Conservation (phyloP, 2,797 vertebrate genomes). For the Brotula barbata region DNA sequence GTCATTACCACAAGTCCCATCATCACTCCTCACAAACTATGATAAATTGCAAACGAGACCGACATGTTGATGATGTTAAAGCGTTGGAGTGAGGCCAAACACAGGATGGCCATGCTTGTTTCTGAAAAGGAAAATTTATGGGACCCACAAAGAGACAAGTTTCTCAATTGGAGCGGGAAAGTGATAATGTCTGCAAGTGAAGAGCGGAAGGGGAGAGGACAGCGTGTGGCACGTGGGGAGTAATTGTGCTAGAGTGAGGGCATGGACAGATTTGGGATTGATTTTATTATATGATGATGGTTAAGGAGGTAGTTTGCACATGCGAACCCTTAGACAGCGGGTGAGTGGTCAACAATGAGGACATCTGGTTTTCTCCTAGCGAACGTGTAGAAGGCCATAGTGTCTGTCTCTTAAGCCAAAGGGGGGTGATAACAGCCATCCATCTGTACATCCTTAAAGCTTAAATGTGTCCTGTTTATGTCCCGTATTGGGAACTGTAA, state of each 20-base stretch:
- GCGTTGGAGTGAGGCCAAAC: slow-evolving; percentile 38
- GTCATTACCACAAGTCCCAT: slow-evolving; percentile 44
- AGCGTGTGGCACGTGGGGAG: slow-evolving; percentile 31
- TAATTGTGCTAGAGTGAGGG: slow-evolving; percentile 30
- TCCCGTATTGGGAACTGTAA: slow-evolving; percentile 23
- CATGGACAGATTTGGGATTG: not conserved
- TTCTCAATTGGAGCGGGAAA: slow-evolving; percentile 45
- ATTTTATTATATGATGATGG: slow-evolving; percentile 24
- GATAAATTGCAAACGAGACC: slow-evolving; percentile 28
- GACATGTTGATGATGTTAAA: slow-evolving; percentile 18
- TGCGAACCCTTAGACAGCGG: slow-evolving; percentile 23
- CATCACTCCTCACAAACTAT: slow-evolving; percentile 21
- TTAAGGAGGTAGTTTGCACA: slow-evolving; percentile 6
- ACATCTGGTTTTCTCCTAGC: slow-evolving; percentile 53
- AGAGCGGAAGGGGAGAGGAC: slow-evolving; percentile 2
- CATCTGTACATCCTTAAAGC: slow-evolving; percentile 30
- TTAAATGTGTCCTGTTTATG: slow-evolving; percentile 19
- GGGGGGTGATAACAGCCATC: slow-evolving; percentile 27
- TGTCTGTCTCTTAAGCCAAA: slow-evolving; percentile 41
- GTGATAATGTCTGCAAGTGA: too few relatives aligned
- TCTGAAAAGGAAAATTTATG: slow-evolving; percentile 47
- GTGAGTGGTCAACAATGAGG: slow-evolving; percentile 6
- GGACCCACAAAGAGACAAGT: slow-evolving; percentile 47
- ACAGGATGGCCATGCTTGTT: slow-evolving; percentile 27
- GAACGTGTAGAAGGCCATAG: slow-evolving; percentile 37